Conservation (phyloP, 1,140 invertebrate genomes). For the silkworm (Bombyx mori) region ASM3026992v2 NC_085124.1:9051001-9051500, state of each 20-base stretch:
- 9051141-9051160: conserved; percentile 22
- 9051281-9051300: not conserved
- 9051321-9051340: not conserved
- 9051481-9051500: conserved; percentile 58
- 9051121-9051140: conserved; percentile 39
- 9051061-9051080: conserved; percentile 64
- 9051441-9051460: conserved; percentile 44
- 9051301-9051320: not conserved
- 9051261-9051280: not conserved
- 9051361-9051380: conserved; percentile 7
- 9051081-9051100: conserved; percentile 42
- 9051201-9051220: conserved; percentile 6
- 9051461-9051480: conserved; percentile 65
- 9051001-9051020: conserved; percentile 64
- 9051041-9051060: conserved; percentile 68
- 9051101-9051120: conserved; percentile 38
- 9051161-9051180: conserved; percentile 50
- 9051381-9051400: conserved; percentile 38
- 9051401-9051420: conserved; percentile 41
- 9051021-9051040: conserved; percentile 66
- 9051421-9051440: conserved; percentile 51
- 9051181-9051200: conserved; percentile 33
- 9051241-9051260: not conserved
- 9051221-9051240: too few relatives aligned
- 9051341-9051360: conserved; percentile 9